A percentile compares a stretch with the other conserved stretches of the same genome.
phyloP scores from a whole-genome alignment of 1,140 invertebrate species.

The Cyrtorhinus lividipennis region DNA sequence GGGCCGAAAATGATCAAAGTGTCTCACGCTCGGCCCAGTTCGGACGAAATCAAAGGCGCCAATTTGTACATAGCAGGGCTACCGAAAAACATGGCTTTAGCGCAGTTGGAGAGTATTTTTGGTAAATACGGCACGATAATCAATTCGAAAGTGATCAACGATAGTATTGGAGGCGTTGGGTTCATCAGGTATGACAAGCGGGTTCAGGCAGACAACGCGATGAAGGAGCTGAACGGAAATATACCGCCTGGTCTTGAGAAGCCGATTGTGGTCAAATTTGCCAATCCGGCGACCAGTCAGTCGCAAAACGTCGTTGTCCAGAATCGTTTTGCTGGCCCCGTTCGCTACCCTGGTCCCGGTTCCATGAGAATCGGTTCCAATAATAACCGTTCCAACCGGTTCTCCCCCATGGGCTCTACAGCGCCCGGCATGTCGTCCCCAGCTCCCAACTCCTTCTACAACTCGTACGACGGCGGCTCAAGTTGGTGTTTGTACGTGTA shows the following conservation, averaged over 20 bases:
- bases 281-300: constrained; percentile 44
- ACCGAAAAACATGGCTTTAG: constrained; percentile 71
- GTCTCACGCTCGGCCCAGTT: constrained; percentile 73
- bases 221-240: constrained; percentile 43
- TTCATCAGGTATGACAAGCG: constrained; percentile 45
- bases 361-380: constrained; percentile 26
- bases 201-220: constrained; percentile 41
- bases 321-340: constrained; percentile 28
- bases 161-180: constrained; percentile 41
- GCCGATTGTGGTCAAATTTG: constrained; percentile 44
- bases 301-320: constrained; percentile 24
- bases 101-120: constrained; percentile 71
- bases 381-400: constrained; percentile 9
- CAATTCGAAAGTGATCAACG: constrained; percentile 71
- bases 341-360: constrained; percentile 36
- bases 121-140: constrained; percentile 69
- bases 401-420: constrained; percentile 10
- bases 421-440: background rate
- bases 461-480: constrained; percentile 63
- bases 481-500: constrained; percentile 99
- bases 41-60: constrained; percentile 77
- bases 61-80: constrained; percentile 79
- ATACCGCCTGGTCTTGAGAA: constrained; percentile 40
- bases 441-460: constrained; percentile 55
- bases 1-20: constrained; percentile 89